Percentiles rank a stretch among this genome's conserved stretches.
These are phyloP conservation scores for Notodonta ziczac DNA, from an alignment of 2,888 invertebrate genomes.

Conservation along the genomic window DNA sequence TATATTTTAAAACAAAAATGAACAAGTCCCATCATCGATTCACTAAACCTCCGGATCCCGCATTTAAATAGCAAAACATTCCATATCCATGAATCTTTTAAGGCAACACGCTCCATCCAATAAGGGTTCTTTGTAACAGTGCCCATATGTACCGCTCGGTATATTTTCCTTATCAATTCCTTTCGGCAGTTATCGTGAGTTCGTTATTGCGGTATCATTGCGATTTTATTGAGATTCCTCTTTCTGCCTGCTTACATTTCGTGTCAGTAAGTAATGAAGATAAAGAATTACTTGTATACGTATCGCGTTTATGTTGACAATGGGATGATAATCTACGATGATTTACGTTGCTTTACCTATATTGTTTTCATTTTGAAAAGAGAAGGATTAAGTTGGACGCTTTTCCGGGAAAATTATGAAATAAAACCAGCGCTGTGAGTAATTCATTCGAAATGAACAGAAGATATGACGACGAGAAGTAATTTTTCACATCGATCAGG, in stretches of 20 bases:
- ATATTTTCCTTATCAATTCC: conserved; percentile 51
- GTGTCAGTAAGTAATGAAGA: conserved; percentile 36
- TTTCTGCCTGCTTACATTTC: conserved; percentile 31
- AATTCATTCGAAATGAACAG: too few relatives aligned
- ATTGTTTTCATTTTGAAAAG: too few relatives aligned
- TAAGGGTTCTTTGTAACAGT: conserved; percentile 38
- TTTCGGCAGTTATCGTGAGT: conserved; percentile 42
- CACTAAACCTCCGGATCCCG: background rate
- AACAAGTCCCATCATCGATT: background rate
- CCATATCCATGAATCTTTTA: conserved; percentile 42
- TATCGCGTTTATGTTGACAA: background rate
- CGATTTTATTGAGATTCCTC: conserved; percentile 43
- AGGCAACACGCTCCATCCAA: conserved; percentile 42
- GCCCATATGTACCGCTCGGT: conserved; percentile 39
- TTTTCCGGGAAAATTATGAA: too few relatives aligned
- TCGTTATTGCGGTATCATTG: conserved; percentile 47
- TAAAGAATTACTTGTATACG: conserved; percentile 13
- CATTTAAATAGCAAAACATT: conserved; percentile 43
- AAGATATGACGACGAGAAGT: too few relatives aligned
- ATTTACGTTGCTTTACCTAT: background rate
- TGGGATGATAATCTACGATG: background rate
- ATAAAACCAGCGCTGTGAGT: too few relatives aligned
- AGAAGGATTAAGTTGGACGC: too few relatives aligned
- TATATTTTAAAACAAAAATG: background rate
- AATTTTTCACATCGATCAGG: too few relatives aligned